These are phyloP conservation scores for Pachyuromys duprasi DNA, from an alignment of 2,797 vertebrate species.

Conservation along the genomic window DNA sequence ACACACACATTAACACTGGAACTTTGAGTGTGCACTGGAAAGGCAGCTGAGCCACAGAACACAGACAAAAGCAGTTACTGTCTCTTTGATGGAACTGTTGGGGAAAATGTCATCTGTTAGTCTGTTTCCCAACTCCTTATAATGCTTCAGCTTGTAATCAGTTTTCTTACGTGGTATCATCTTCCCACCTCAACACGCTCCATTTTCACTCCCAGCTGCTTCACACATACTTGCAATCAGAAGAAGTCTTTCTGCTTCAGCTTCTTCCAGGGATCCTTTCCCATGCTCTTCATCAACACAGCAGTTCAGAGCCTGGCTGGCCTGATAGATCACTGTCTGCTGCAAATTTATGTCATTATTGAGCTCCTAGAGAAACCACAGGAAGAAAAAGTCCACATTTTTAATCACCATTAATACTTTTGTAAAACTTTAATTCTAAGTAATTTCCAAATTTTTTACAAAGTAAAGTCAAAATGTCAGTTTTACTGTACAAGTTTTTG, in stretches of 20 bases:
- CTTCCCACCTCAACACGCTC: not conserved
- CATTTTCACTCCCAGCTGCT: not conserved
- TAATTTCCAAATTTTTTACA: conserved; percentile 40
- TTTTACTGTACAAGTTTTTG: conserved; percentile 12
- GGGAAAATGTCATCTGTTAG: not conserved
- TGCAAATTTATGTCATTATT: conserved; percentile 96
- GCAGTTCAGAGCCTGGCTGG: conserved; percentile 98
- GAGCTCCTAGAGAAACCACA: conserved; percentile 88
- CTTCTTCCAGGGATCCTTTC: conserved; percentile 97
- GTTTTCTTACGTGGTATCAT: not conserved
- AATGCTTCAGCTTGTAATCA: not conserved
- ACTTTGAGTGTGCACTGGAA: not conserved
- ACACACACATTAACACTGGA: conserved; percentile 9
- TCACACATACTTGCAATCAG: conserved; percentile 93
- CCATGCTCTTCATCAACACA: conserved; percentile 98
- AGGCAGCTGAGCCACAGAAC: not conserved
- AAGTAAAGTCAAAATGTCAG: not conserved
- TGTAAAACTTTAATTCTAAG: conserved; percentile 52
- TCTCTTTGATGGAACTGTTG: not conserved
- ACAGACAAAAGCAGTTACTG: not conserved
- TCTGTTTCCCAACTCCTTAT: not conserved
- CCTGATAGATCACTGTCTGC: conserved; percentile 97
- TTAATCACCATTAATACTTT: not conserved
- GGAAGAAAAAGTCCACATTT: not conserved
- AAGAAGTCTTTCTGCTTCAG: conserved; percentile 96